Conservation (phyloP, 1,140 invertebrate genomes). For the Dinoponera quadriceps region DNA sequence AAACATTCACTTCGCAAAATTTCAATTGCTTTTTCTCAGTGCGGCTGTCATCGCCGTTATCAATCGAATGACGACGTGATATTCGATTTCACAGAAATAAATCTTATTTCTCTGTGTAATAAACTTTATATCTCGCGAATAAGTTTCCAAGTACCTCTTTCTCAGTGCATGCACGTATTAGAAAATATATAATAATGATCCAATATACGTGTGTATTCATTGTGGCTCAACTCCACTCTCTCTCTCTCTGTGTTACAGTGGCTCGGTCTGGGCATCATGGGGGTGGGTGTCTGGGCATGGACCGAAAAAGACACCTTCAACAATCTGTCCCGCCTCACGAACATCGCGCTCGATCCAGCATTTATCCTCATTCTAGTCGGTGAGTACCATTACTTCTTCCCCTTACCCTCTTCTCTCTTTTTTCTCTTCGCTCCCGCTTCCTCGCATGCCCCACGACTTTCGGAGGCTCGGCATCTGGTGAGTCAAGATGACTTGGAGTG, state of each 20-base stretch:
- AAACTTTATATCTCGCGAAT: too few relatives aligned
- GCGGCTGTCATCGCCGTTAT: too few relatives aligned
- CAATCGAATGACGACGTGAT: too few relatives aligned
- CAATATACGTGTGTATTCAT: constrained; percentile 21
- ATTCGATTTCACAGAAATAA: too few relatives aligned
- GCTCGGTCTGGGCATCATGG: constrained; percentile 93
- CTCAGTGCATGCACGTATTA: too few relatives aligned
- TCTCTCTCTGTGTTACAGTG: constrained; percentile 88
- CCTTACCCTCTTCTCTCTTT: neutral
- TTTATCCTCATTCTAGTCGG: constrained; percentile 97
- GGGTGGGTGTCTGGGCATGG: constrained; percentile 98
- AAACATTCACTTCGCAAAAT: too few relatives aligned
- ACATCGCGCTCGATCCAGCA: constrained; percentile 97
- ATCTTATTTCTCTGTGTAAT: too few relatives aligned
- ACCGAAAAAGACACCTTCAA: constrained; percentile 98
- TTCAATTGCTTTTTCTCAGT: too few relatives aligned
- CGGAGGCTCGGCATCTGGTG: constrained; percentile 18
- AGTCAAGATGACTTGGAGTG: constrained; percentile 14
- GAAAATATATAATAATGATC: too few relatives aligned
- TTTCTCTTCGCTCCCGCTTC: neutral
- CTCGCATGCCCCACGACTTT: neutral
- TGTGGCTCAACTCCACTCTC: constrained; percentile 21
- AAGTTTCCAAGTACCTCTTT: too few relatives aligned
- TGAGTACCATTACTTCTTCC: constrained; percentile 81
- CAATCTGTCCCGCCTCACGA: constrained; percentile 95